A percentile compares a stretch with the other conserved stretches of the same genome.
Conservation (phyloP, 2,888 invertebrate genomes). For the Ochropleura leucogaster region DNA sequence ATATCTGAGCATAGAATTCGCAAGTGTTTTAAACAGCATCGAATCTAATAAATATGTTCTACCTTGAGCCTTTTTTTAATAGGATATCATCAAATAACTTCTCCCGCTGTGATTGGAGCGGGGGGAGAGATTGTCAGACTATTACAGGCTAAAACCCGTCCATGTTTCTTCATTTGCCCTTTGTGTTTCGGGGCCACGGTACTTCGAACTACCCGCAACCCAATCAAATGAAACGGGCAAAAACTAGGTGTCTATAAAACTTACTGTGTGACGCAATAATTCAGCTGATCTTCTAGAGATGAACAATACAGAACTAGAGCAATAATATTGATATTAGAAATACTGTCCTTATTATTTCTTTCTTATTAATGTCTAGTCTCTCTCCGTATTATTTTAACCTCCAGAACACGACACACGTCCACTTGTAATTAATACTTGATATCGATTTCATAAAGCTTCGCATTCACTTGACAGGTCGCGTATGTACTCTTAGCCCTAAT, state of each 20-base stretch:
- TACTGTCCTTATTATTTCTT: slow-evolving; percentile 20
- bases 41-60: too few species aligned
- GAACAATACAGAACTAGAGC: not conserved
- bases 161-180: too few species aligned
- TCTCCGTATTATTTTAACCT: slow-evolving; percentile 35
- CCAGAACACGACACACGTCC: slow-evolving; percentile 28
- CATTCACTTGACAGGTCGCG: slow-evolving; percentile 34
- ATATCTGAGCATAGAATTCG: too few species aligned
- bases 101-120: too few species aligned
- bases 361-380: slow-evolving; percentile 11
- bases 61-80: too few species aligned
- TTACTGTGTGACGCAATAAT: not conserved
- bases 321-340: slow-evolving; percentile 21
- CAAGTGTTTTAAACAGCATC: too few species aligned
- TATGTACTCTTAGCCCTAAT: slow-evolving; percentile 32
- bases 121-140: too few species aligned
- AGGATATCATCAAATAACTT: too few species aligned
- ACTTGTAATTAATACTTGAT: slow-evolving; percentile 54
- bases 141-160: too few species aligned
- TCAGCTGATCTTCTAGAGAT: not conserved
- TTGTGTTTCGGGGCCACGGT: too few species aligned
- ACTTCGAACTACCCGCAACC: too few species aligned
- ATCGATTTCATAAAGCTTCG: slow-evolving; percentile 57
- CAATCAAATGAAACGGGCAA: too few species aligned
- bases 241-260: not conserved